Base-by-base conservation (phyloP, 1,140 invertebrate genomes). In the Drosophila athabasca region DNA sequence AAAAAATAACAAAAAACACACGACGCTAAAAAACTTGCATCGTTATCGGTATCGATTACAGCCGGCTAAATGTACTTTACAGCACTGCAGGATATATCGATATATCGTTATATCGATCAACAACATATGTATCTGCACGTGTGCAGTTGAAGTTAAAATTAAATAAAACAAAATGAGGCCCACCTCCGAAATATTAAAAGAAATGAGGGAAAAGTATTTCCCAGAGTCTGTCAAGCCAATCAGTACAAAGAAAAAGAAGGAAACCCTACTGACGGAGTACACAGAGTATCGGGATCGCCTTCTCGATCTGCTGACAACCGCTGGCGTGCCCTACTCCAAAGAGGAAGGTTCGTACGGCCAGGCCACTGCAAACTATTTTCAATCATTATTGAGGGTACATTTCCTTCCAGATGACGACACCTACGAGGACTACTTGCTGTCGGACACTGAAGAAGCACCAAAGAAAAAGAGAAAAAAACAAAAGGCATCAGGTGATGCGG, bases 351-450 rank as follows among this genome's bases (percentile, higher is more conserved):
- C 69, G 29, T 13, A 41, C 4, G 46, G 3, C 1, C 7, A 24
- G 46, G 3, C 1, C 7, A 24, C 4, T 35, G 1, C 8, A 70
- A 48, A 11, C 8, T 2, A 9, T 8, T 8, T 22, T 44, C 17
- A 8, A 53, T 1, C 11, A 7, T 0, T 26, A 0, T 13, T 41
- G 7, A 26, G 3, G 9, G 15, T 44, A 2, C 45, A 45, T 11
- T 31, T 44, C 1, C 5, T 44, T 48, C 1, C 17, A 87, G 77
- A 78, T 64, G 88, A 90, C n/a, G 69, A 71, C 6, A 82, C 90
- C 9, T 87, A 80, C 46, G 90, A 92, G 22, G 82, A 82, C 0
- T 91, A 90, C 45, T 65, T 92, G 45, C 67, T 90, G 0, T 66
- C 89, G 6, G 87, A 77, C 29, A 31, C 78, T 29, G 75, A 91